These are phyloP conservation scores for Pseudochirops corinnae DNA, from an alignment of 2,797 vertebrate species.

Conservation along the genomic window DNA sequence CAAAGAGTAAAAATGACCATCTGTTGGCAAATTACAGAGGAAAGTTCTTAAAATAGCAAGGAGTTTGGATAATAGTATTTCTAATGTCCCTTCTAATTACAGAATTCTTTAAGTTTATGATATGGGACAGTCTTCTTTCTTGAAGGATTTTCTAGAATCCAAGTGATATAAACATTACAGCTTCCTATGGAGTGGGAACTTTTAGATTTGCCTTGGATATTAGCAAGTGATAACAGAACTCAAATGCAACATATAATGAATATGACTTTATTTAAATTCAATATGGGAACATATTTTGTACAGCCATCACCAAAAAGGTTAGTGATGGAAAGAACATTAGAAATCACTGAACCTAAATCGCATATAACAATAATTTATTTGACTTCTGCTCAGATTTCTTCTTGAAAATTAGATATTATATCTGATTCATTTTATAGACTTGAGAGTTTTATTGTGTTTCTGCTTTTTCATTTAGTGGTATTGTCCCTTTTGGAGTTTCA, in stretches of 20 bases:
- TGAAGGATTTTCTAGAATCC: not conserved
- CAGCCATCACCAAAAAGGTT: not conserved
- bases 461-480: not conserved
- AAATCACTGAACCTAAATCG: not conserved
- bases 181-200: not conserved
- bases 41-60: not conserved
- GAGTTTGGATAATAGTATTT: not conserved
- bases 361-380: not conserved
- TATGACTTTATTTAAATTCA: not conserved
- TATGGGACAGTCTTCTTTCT: not conserved
- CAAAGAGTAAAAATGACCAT: not conserved
- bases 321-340: not conserved
- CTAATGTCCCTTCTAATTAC: not conserved
- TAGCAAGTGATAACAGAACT: not conserved
- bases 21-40: not conserved
- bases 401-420: not conserved
- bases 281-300: not conserved
- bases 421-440: not conserved
- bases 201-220: not conserved
- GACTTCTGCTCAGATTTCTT: not conserved
- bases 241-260: not conserved
- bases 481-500: not conserved
- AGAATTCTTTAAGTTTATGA: not conserved
- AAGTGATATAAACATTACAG: not conserved
- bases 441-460: not conserved